Conservation (phyloP, 2,888 invertebrate genomes). For the Elegia similella region DNA sequence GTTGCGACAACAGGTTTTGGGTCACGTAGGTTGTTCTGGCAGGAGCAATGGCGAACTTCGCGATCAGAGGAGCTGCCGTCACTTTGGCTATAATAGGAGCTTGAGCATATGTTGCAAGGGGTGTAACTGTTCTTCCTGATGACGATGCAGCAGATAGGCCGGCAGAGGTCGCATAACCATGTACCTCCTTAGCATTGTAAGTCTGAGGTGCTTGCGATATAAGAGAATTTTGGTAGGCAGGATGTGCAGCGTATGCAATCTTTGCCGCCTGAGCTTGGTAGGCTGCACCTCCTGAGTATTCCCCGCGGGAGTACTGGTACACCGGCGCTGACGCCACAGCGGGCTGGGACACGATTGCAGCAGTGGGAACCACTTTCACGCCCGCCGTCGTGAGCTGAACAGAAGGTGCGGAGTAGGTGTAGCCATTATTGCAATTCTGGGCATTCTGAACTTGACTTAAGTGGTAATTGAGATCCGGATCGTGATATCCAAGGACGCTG, state of each 20-base stretch:
- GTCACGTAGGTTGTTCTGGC: conserved; percentile 53
- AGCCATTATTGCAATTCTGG: conserved; percentile 67
- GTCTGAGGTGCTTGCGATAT: conserved; percentile 35
- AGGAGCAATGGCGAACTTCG: conserved; percentile 58
- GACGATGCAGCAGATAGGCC: conserved; percentile 67
- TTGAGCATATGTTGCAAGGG: conserved; percentile 70
- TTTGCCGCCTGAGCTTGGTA: conserved; percentile 53
- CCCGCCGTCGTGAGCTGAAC: conserved; percentile 73
- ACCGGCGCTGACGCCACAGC: conserved; percentile 36
- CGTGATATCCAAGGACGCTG: conserved; percentile 63
- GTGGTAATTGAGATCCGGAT: conserved; percentile 75
- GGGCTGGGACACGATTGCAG: conserved; percentile 27
- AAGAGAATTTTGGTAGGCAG: conserved; percentile 43
- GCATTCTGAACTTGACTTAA: conserved; percentile 63
- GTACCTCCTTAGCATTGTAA: conserved; percentile 59
- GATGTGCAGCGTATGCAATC: conserved; percentile 56
- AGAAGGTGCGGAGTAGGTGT: conserved; percentile 78
- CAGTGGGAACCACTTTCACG: conserved; percentile 41
- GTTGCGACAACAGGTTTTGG: conserved; percentile 59
- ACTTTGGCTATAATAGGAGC: conserved; percentile 78
- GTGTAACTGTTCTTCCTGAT: conserved; percentile 57
- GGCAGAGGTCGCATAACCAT: conserved; percentile 80
- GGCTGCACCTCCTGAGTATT: conserved; percentile 41
- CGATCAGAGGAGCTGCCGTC: conserved; percentile 70
- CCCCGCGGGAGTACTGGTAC: conserved; percentile 31